Base-by-base conservation (phyloP, 2,797 vertebrate genomes). In the Muscicapa striata region DNA sequence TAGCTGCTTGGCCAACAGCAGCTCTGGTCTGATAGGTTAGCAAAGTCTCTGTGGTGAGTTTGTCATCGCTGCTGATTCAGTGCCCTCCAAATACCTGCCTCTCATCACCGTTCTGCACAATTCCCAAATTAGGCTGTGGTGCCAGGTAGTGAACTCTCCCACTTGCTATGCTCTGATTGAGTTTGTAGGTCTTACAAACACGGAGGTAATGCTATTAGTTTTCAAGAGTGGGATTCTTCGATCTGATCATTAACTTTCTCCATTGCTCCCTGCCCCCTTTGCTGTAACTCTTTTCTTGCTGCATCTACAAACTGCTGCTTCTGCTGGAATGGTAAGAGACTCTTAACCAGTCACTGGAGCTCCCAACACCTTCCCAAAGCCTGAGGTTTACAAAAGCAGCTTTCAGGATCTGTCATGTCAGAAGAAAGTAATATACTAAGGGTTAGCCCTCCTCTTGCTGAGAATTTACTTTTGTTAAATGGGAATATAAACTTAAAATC, bases 171-270 rank as follows among this genome's bases (percentile, higher is more conserved):
- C 76, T 94, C 90, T 90, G 85, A 83, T 75, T 90, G 67, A 90
- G 84, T 93, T 74, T 87, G 86, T 76, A 89, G 84, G 74, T 70
- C 80, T 92, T 89, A 51, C 19, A 34, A 76, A 79, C 58, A 49
- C 15, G 1, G 66, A 86, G 69, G 49, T 40, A 90, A 81, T 49
- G 49, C 32, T 57, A 64, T 77, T 87, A 88, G 61, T 86, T 90
- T 89, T 77, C 75, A 66, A 63, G 76, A 80, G 21, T 48, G 36
- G 18, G 32, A 70, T 78, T 90, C 63, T 91, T 90, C 0, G 8
- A 64, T 84, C 48, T 94, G 77, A 81, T 95, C 55, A 75, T 94
- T 91, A 95, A 92, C 48, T 89, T 89, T 79, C 67, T 86, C 49
- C 63, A 66, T 69, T 90, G 73, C 80, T 89, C 46, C 40, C 73